Conservation (phyloP, 2,113 vertebrate genomes). For the Corydoras maculifer region DNA sequence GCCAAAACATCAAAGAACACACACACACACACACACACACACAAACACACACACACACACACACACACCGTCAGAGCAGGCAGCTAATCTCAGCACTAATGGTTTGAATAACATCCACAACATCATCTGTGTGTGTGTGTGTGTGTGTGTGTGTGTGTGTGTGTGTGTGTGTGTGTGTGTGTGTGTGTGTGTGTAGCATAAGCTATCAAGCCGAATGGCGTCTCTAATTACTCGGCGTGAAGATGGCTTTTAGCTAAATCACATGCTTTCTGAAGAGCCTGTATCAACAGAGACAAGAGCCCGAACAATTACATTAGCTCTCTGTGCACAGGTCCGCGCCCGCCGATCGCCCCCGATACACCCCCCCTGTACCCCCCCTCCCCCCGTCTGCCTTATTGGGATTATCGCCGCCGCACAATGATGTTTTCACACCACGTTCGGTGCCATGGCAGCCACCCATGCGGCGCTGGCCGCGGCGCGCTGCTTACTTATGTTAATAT, state of each 20-base stretch:
- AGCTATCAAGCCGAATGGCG: constrained; percentile 64
- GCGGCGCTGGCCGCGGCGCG: constrained; percentile 39
- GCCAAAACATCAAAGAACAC: constrained; percentile 34
- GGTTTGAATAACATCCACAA: constrained; percentile 68
- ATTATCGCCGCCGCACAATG: constrained; percentile 62
- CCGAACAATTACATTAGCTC: constrained; percentile 74
- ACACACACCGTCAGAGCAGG: constrained; percentile 49
- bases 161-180: constrained; percentile 24
- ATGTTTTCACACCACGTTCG: constrained; percentile 59
- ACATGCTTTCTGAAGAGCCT: constrained; percentile 70
- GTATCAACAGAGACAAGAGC: constrained; percentile 73
- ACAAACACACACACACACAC: constrained; percentile 21
- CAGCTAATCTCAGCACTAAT: constrained; percentile 61
- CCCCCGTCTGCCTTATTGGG: constrained; percentile 66
- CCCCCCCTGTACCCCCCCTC: constrained; percentile 29
- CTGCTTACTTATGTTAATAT: constrained; percentile 68
- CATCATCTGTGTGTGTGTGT: constrained; percentile 33
- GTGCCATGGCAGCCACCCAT: constrained; percentile 38
- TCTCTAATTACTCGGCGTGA: constrained; percentile 74
- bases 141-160: constrained; percentile 23
- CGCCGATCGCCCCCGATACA: constrained; percentile 57
- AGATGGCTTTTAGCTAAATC: constrained; percentile 82
- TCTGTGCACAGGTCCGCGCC: constrained; percentile 58
- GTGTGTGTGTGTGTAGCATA: constrained; percentile 49
- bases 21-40: constrained; percentile 16